Evolutionary conservation across 2,797 vertebrate species (phyloP), one percentile per base, ranked within the genome.

Genomic region (Decapterus maruadsi): DNA sequence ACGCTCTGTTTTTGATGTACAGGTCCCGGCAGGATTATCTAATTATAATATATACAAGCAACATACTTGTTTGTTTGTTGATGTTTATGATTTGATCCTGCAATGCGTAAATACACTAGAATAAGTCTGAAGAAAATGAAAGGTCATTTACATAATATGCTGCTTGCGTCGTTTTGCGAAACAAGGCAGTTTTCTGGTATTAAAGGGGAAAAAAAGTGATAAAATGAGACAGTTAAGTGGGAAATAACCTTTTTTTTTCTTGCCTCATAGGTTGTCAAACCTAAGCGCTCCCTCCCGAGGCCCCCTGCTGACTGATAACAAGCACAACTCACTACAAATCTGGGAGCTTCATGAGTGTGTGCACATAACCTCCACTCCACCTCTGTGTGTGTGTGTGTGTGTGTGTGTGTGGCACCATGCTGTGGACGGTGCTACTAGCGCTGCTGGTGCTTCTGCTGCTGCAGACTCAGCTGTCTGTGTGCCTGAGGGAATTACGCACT

Each of bases 371-470:
- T 48, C 60, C 61, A 34, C 74, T 69, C 77, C 77, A 58, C 76
- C 68, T 61, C 26, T 62, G 77, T 43, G 73, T 70, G 74, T 71
- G 82, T 71, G 75, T 72, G 63, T 72, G 63, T 72, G 73, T 70
- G 74, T 66, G 69, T 75, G 69, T 63, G 84, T 80, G 71, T 8
- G 87, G 74, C 85, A 83, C 84, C 93, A 96, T 95, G 95, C 88
- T 95, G 87, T 95, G 95, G 94, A 95, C 94, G 2, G 84, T 95
- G 82, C 87, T 96, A 16, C 91, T 95, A 20, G 94, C 93, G 3
- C 87, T 95, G 70, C 86, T 95, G 82, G 81, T 95, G 66, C 87
- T 96, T 59, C 88, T 95, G 78, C 87, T 95, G 76, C 94, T 96
- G 82, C 95, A 96, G 86, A 90, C 92, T 82, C 95, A 94, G 91